These are phyloP conservation scores for Prosapia bicincta DNA, from an alignment of 2,888 invertebrate species.

Conservation along the genomic window DNA sequence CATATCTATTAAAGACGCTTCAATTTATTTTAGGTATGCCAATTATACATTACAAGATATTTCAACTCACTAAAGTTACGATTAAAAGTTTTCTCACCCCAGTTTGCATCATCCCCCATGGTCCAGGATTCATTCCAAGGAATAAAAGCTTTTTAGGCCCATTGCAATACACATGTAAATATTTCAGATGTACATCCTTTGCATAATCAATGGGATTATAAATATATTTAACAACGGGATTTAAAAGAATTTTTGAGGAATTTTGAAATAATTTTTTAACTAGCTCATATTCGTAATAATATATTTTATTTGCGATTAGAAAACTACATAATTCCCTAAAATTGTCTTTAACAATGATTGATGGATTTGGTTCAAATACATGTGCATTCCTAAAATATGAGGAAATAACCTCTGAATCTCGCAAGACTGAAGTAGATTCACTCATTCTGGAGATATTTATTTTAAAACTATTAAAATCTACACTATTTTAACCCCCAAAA, in stretches of 20 bases:
- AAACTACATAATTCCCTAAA: neutral
- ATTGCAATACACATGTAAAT: conserved; percentile 66
- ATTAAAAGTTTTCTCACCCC: conserved; percentile 61
- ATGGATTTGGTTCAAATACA: too few species aligned
- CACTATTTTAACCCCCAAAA: too few species aligned
- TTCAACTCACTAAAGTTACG: too few species aligned
- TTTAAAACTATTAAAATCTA: too few species aligned
- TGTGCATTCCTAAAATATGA: too few species aligned
- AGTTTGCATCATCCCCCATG: conserved; percentile 94
- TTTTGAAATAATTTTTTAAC: neutral
- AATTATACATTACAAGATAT: too few species aligned
- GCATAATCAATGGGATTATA: conserved; percentile 91
- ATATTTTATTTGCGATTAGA: neutral
- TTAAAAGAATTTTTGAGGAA: conserved; percentile 46
- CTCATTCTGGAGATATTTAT: too few species aligned
- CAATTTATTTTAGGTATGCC: too few species aligned
- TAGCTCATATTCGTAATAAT: neutral
- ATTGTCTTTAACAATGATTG: neutral
- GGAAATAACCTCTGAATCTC: too few species aligned
- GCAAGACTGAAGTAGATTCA: too few species aligned
- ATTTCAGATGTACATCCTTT: conserved; percentile 68
- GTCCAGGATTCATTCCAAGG: conserved; percentile 96
- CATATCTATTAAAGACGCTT: too few species aligned
- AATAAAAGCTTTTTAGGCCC: conserved; percentile 69
- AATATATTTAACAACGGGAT: conserved; percentile 58